Evolutionary conservation across 2,888 invertebrate genomes (phyloP).

Genomic region (Hydriomena furcata): DNA sequence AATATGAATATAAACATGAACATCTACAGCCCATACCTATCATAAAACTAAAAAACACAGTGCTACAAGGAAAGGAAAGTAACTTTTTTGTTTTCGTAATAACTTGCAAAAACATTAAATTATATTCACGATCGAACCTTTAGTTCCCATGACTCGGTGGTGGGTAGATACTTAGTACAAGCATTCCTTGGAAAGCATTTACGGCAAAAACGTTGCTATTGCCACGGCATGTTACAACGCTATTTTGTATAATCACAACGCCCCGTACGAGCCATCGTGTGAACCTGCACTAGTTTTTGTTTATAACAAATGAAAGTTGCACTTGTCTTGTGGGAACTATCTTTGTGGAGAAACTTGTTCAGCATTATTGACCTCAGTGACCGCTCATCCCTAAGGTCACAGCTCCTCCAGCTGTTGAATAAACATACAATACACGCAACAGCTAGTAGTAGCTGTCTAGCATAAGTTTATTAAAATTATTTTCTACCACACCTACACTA

Average conservation of each 20-base stretch:
- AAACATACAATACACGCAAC: not conserved
- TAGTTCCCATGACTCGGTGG: slow-evolving; percentile 42
- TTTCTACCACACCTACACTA: too few relatives aligned
- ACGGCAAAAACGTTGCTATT: slow-evolving; percentile 52
- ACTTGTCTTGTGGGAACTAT: slow-evolving; percentile 77
- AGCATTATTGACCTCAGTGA: slow-evolving; percentile 69
- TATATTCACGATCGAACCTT: slow-evolving; percentile 29
- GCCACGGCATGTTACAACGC: slow-evolving; percentile 28
- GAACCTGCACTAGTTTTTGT: slow-evolving; percentile 74
- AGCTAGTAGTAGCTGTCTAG: too few relatives aligned
- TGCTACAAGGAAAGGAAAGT: too few relatives aligned
- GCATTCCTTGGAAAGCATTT: slow-evolving; percentile 64
- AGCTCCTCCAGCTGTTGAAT: slow-evolving; percentile 10
- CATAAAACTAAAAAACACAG: too few relatives aligned
- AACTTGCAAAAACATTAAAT: not conserved
- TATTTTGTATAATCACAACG: slow-evolving; percentile 52
- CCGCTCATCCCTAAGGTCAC: slow-evolving; percentile 39
- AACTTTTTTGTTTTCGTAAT: not conserved
- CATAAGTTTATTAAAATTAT: too few relatives aligned
- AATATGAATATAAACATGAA: too few relatives aligned
- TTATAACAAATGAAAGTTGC: slow-evolving; percentile 79
- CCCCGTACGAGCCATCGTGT: slow-evolving; percentile 62
- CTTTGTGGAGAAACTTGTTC: slow-evolving; percentile 65
- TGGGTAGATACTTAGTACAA: slow-evolving; percentile 38
- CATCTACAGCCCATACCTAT: not conserved